A percentile compares a stretch with the other conserved stretches of the same genome.
These are phyloP conservation scores for Plectropomus leopardus DNA, from an alignment of 2,113 vertebrate genomes.

Conservation along the genomic window DNA sequence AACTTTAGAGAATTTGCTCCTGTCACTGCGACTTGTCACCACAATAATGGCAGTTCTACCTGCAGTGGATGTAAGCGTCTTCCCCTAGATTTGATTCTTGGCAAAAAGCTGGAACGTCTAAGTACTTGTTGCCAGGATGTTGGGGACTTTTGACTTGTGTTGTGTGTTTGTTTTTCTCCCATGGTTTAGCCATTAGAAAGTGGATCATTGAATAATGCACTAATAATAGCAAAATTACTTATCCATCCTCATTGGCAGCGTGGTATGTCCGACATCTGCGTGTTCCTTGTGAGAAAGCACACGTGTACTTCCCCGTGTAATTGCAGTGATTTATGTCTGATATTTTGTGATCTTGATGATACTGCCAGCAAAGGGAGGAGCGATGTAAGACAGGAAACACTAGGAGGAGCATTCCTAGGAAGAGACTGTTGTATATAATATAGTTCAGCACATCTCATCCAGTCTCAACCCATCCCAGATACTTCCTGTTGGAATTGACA, in stretches of 20 bases:
- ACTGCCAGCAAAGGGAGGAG: conserved; percentile 30
- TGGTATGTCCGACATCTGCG: conserved; percentile 13
- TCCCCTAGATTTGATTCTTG: background rate
- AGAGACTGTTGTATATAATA: conserved; percentile 50
- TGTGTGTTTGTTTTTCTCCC: conserved; percentile 28
- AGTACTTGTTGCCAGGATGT: conserved; percentile 17
- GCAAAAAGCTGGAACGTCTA: conserved; percentile 14
- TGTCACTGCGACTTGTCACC: no score
- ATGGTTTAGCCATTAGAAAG: conserved; percentile 46
- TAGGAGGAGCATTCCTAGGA: conserved; percentile 35
- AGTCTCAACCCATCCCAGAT: conserved; percentile 62
- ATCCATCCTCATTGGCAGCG: conserved; percentile 12
- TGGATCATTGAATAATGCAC: conserved; percentile 4
- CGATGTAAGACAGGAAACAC: conserved; percentile 44
- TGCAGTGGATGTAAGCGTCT: background rate
- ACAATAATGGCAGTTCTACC: no score
- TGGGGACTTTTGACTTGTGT: background rate
- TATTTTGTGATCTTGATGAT: conserved; percentile 46
- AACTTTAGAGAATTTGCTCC: no score
- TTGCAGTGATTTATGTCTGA: conserved; percentile 10
- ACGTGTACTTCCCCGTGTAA: background rate
- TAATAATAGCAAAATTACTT: conserved; percentile 15
- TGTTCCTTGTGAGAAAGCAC: conserved; percentile 22
- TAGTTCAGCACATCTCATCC: conserved; percentile 44
- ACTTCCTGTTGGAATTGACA: conserved; percentile 74